Conservation (phyloP, 2,797 vertebrate species). For the Muraenolepis orangiensis region DNA sequence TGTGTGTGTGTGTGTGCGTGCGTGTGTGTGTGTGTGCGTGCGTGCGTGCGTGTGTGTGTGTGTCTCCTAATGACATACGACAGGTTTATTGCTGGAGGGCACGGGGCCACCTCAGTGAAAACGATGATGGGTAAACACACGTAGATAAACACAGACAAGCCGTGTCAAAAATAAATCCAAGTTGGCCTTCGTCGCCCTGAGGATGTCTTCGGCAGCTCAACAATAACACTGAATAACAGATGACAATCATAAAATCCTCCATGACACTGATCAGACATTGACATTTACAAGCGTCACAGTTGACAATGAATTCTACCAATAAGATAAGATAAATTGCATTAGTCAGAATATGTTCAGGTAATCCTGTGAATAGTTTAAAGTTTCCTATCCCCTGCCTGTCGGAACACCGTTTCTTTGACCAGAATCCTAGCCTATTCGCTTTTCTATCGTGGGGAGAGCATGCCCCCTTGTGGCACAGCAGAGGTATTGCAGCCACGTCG, state of each 20-base stretch:
- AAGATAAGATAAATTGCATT: neutral
- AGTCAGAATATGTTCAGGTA: neutral
- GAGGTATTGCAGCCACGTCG: constrained; percentile 27
- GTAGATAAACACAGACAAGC: neutral
- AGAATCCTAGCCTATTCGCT: neutral
- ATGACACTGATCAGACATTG: neutral
- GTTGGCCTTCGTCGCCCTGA: neutral
- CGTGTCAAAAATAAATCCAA: neutral
- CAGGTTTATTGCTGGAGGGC: neutral
- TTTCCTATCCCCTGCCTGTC: neutral
- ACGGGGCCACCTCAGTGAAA: neutral
- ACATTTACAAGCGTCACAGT: neutral
- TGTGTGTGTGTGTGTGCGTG: neutral
- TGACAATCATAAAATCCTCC: neutral
- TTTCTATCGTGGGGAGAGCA: constrained; percentile 51
- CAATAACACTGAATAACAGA: neutral
- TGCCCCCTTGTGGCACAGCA: constrained; percentile 69
- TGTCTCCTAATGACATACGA: neutral
- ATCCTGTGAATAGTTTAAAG: neutral
- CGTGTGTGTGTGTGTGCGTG: neutral
- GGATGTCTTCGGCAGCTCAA: neutral
- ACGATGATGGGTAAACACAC: neutral
- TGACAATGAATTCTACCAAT: neutral
- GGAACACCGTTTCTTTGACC: neutral
- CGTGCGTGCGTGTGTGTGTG: neutral